Evolutionary conservation across 2,113 vertebrate genomes (phyloP), one percentile per base, ranked within the genome.

Genomic region (Pomatorhinus ruficollis): DNA sequence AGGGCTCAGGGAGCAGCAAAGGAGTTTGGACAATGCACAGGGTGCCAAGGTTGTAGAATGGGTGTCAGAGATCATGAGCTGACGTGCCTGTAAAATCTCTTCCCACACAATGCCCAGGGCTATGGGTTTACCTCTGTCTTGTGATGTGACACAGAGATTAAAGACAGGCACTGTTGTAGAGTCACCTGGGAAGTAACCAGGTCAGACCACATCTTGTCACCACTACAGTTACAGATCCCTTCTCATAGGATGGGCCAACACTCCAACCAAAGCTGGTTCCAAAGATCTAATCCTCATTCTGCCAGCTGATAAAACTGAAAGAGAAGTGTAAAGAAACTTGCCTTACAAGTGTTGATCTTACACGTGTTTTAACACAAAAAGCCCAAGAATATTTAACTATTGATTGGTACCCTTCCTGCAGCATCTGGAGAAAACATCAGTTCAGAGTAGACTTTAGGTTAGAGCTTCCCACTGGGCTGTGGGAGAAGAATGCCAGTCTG

Each of bases 1-100:
- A 49, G 49, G 23, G 40, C 23, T 33, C 0, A 0, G 10, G 28
- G 28, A 90, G 22, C 2, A 6, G 17, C 19, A 47, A 31, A 70
- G 30, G 44, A 69, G 35, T 40, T 47, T 15, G 28, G 15, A 15
- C 24, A 65, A 42, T 9, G 14, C 21, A 79, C 47, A 59, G 14
- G 3, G 8, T 93, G 63, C n/a, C 28, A 81, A 74, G 39, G 17
- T 9, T 83, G 33, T 40, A 65, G 49, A 37, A 77, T 12, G 6
- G 12, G 6, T 94, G 66, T 28, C n/a, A 85, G 40, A 56, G 45
- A 57, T 90, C 39, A 53, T 18, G 28, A 53, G 21, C 31, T 77
- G 42, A 66, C 4, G 3, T 33, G 12, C 22, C 50, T 80, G n/a
- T 76, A 88, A 83, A 85, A 87, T 45, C 25, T 76, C 78, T 76